A percentile compares a stretch with the other conserved stretches of the same genome.
phyloP scores from a whole-genome alignment of 1,140 invertebrate species.

The Bombus superbus region DNA sequence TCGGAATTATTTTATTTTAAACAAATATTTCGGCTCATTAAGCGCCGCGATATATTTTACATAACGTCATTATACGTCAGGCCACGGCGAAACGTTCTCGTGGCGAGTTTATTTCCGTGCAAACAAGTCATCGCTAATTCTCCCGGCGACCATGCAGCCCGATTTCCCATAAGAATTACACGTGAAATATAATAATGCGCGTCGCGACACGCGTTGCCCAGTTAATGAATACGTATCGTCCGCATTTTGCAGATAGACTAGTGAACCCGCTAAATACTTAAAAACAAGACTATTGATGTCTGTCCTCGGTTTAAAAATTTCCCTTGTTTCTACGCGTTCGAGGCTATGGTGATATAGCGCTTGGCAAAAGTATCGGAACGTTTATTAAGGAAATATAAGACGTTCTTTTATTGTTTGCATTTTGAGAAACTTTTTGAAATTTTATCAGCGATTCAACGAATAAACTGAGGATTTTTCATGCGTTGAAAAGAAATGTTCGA shows the following conservation, averaged over 20 bases:
- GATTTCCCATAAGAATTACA: constrained; percentile 47
- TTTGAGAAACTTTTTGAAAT: no score
- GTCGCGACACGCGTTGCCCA: not conserved
- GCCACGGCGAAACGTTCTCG: not conserved
- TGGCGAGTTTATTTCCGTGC: constrained; percentile 9
- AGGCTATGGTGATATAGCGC: no score
- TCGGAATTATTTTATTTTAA: constrained; percentile 20
- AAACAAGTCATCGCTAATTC: constrained; percentile 45
- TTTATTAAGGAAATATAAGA: no score
- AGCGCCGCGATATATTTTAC: constrained; percentile 21
- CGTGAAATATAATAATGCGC: constrained; percentile 23
- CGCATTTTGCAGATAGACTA: not conserved
- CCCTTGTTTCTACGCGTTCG: no score
- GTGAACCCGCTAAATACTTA: not conserved
- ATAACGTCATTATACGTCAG: constrained; percentile 23
- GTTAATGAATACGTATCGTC: constrained; percentile 27
- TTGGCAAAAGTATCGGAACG: no score
- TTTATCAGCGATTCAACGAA: no score
- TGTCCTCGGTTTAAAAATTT: no score
- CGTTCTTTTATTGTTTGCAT: no score
- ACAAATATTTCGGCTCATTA: constrained; percentile 32
- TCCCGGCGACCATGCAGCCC: constrained; percentile 9
- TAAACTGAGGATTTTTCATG: no score
- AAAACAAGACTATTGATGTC: not conserved
- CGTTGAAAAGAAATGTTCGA: no score